Percentiles rank a stretch among this genome's conserved stretches.
These are phyloP conservation scores for Gila robusta DNA, from an alignment of 2,797 vertebrate genomes.

Conservation along the genomic window DNA sequence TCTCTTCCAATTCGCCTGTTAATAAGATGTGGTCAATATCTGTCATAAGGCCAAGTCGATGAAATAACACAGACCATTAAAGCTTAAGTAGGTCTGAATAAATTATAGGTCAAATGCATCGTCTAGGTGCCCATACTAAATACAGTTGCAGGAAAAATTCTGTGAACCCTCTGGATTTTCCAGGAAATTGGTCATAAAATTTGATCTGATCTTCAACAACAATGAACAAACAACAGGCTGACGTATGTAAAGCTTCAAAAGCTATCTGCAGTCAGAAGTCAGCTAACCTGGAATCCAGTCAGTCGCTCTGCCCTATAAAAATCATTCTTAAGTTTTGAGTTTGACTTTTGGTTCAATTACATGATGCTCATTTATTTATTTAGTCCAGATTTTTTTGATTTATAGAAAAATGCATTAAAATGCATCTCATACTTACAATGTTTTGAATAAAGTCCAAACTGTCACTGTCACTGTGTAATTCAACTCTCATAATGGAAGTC, in stretches of 20 bases:
- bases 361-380: neutral
- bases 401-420: neutral
- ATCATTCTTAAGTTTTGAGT: neutral
- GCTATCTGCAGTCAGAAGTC: neutral
- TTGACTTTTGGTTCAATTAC: neutral
- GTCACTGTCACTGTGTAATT: neutral
- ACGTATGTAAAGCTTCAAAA: neutral
- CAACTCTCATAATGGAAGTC: neutral
- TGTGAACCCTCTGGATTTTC: constrained; percentile 5
- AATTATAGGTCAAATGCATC: constrained; percentile 45
- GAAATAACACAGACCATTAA: constrained; percentile 38
- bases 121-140: constrained; percentile 17
- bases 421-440: neutral
- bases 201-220: neutral
- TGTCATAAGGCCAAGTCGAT: constrained; percentile 32
- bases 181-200: constrained; percentile 13
- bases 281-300: neutral
- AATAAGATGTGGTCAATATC: constrained; percentile 36
- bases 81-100: constrained; percentile 46
- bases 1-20: constrained; percentile 84
- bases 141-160: constrained; percentile 6
- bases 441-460: neutral
- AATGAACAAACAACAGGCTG: neutral
- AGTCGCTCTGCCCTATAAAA: neutral
- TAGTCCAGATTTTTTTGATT: neutral